These are phyloP conservation scores for Battus philenor DNA, from an alignment of 1,140 invertebrate genomes.

Conservation along the genomic window DNA sequence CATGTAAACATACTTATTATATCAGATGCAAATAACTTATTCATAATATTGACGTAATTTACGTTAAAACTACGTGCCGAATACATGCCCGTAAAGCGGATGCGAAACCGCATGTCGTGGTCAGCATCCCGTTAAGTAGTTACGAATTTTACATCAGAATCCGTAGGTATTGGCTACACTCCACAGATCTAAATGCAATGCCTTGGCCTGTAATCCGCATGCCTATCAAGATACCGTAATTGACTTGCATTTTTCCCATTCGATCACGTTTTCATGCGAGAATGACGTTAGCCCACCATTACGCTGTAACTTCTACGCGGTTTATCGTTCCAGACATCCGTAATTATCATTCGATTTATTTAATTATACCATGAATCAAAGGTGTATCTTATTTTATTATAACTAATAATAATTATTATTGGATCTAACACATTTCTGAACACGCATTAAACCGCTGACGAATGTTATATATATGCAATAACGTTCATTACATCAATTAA, in stretches of 20 bases:
- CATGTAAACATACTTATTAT: too few relatives aligned
- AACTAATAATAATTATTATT: too few relatives aligned
- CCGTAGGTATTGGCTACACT: slow-evolving; percentile 6
- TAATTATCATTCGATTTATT: slow-evolving; percentile 6
- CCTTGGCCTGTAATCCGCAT: slow-evolving; percentile 1
- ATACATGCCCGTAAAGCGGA: too few relatives aligned
- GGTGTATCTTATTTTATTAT: too few relatives aligned
- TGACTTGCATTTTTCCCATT: slow-evolving; percentile 6
- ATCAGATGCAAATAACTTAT: too few relatives aligned
- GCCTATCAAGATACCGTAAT: slow-evolving; percentile 7
- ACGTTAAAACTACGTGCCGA: too few relatives aligned
- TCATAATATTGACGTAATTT: too few relatives aligned
- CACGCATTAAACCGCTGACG: too few relatives aligned
- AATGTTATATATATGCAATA: too few relatives aligned
- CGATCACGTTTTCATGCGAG: slow-evolving; percentile 2
- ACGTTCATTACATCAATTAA: too few relatives aligned
- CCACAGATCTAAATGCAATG: slow-evolving; percentile 2
- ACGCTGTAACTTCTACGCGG: neutral
- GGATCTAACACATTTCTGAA: too few relatives aligned
- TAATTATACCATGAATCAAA: slow-evolving; percentile 8
- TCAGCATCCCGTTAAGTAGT: slow-evolving; percentile 1
- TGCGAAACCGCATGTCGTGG: neutral
- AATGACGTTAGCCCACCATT: neutral
- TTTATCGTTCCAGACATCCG: neutral
- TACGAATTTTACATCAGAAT: neutral